phyloP scores from a whole-genome alignment of 2,888 invertebrate genomes.

The Acrobasis consociella region DNA sequence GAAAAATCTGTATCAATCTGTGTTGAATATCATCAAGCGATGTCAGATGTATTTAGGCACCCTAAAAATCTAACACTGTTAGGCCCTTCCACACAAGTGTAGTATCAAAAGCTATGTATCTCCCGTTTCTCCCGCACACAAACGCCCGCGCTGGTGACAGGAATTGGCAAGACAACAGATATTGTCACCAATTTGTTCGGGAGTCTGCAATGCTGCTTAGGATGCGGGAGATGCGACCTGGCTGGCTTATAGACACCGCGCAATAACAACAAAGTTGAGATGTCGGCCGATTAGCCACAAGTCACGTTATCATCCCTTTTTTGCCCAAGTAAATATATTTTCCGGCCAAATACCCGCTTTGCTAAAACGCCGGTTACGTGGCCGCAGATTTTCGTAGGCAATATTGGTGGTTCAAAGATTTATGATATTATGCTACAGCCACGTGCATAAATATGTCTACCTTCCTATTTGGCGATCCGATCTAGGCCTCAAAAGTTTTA shows the following conservation, averaged over 20 bases:
- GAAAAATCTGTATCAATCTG: no score
- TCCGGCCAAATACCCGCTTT: conserved; percentile 40
- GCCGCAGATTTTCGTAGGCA: conserved; percentile 25
- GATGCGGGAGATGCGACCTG: conserved; percentile 66
- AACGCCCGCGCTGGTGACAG: no score
- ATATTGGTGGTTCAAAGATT: conserved; percentile 32
- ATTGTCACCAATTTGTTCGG: conserved; percentile 78
- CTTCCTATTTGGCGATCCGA: no score
- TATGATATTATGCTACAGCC: conserved; percentile 27
- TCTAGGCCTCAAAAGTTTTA: no score
- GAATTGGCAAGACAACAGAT: conserved; percentile 51
- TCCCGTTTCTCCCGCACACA: no score
- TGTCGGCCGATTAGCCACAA: conserved; percentile 71
- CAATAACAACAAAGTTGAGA: conserved; percentile 78
- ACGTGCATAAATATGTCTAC: no score
- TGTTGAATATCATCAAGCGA: no score
- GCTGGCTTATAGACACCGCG: conserved; percentile 70
- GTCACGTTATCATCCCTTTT: conserved; percentile 65
- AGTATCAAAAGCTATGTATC: no score
- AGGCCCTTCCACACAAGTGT: no score
- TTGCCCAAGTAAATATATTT: conserved; percentile 57
- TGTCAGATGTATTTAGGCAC: no score
- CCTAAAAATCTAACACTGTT: no score
- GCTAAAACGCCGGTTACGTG: conserved; percentile 32
- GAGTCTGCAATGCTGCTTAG: conserved; percentile 53